phyloP scores from a whole-genome alignment of 2,797 vertebrate genomes.

The Myripristis jacobus region DNA sequence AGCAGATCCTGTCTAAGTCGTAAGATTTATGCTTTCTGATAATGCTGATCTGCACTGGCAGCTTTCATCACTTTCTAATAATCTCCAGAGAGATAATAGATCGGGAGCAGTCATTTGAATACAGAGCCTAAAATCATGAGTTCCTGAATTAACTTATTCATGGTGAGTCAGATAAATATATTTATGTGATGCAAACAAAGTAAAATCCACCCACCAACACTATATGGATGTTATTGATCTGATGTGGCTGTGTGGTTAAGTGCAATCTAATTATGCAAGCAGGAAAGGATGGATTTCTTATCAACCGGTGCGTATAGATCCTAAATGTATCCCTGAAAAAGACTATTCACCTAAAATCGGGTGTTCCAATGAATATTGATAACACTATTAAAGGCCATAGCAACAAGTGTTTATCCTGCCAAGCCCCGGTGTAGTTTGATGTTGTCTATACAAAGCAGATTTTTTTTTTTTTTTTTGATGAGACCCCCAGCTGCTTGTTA shows the following conservation, averaged over 20 bases:
- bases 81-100: constrained; percentile 30
- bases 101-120: constrained; percentile 34
- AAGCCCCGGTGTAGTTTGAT: constrained; percentile 36
- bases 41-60: constrained; percentile 10
- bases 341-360: background rate
- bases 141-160: constrained; percentile 47
- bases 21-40: constrained; percentile 26
- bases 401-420: constrained; percentile 50
- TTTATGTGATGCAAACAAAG: constrained; percentile 5
- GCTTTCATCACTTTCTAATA: constrained; percentile 20
- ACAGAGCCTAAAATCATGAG: constrained; percentile 12
- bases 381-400: constrained; percentile 10
- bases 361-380: constrained; percentile 13
- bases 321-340: background rate
- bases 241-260: constrained; percentile 25
- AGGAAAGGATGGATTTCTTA: constrained; percentile 10
- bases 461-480: constrained; percentile 5
- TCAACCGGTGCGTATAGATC: background rate
- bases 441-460: constrained; percentile 23
- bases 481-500: constrained; percentile 70
- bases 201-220: constrained; percentile 19
- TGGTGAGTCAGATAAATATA: constrained; percentile 34
- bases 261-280: constrained; percentile 1
- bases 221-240: constrained; percentile 41
- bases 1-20: background rate